Evolutionary conservation across 2,888 invertebrate species (phyloP), one percentile per base, ranked within the genome.

Genomic region (Urechis unicinctus): DNA sequence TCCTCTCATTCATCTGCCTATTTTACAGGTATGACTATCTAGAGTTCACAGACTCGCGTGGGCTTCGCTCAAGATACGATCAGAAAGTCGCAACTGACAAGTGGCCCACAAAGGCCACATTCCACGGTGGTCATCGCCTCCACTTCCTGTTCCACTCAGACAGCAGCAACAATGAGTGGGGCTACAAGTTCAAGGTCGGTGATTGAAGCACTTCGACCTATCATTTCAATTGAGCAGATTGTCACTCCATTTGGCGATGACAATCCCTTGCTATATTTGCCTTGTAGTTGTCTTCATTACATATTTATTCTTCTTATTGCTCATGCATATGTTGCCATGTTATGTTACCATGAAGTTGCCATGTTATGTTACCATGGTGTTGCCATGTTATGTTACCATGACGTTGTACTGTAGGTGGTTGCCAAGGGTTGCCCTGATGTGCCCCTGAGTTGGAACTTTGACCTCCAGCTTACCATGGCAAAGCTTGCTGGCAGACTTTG

Each of bases 131-230:
- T 6, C 68, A 72, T 56, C 48, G 59, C 17, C 67, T 77, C 1
- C 72, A 73, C 52, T 75, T 75, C 61, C 64, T 70, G 50, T 77
- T 75, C 55, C 74, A 73, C 45, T 74, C 75, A 1, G 76, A 77
- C 63, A 69, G 72, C 63, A 71, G 72, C 60, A 75, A 75, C 64
- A 74, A 71, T 30, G 75, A 75, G 51, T 77, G 76, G 76, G 76
- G 75, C 22, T 75, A 77, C 63, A 74, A 75, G 62, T 77, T 76
- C 58, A 74, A 70, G 64, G 75, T 73, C 50, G 61, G 41, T 6
- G 24, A n/a, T 48, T 17, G 29, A n/a, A n/a, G n/a, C n/a, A n/a
- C n/a, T n/a, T n/a, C n/a, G n/a, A n/a, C n/a, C n/a, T n/a, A n/a
- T n/a, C n/a, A n/a, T n/a, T n/a, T n/a, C n/a, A n/a, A n/a, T n/a